Percentiles rank a stretch among this genome's conserved stretches.
Evolutionary conservation across 2,888 invertebrate species (phyloP).

Genomic region (Prosopocoilus inquinatus): DNA sequence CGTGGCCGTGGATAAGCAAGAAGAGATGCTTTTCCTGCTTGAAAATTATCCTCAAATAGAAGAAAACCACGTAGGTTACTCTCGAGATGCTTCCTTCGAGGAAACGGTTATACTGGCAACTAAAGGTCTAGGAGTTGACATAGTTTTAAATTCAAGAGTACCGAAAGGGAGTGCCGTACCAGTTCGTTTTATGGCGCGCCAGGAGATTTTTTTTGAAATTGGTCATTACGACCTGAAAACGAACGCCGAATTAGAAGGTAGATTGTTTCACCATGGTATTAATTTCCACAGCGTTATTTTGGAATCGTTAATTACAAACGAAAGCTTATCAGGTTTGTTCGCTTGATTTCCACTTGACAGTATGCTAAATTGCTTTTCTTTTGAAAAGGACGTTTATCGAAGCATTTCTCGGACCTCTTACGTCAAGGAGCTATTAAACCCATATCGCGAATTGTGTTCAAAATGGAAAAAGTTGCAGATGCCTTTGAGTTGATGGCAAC

Average conservation of each 20-base stretch:
- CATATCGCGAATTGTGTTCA: constrained; percentile 63
- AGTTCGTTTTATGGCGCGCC: constrained; percentile 57
- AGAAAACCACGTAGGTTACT: constrained; percentile 78
- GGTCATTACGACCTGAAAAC: constrained; percentile 83
- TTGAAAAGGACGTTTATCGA: neutral
- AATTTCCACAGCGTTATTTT: constrained; percentile 73
- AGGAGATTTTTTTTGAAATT: constrained; percentile 77
- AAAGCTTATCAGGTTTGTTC: neutral
- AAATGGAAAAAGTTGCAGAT: constrained; percentile 64
- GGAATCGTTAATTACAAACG: constrained; percentile 48
- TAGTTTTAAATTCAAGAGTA: constrained; percentile 86
- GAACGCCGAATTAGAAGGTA: constrained; percentile 61
- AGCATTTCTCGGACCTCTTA: neutral
- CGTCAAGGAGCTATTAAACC: constrained; percentile 65
- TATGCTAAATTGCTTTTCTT: neutral
- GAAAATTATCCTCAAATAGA: constrained; percentile 68
- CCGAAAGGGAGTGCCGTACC: constrained; percentile 82
- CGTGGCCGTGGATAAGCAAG: constrained; percentile 83
- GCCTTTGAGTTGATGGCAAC: constrained; percentile 67
- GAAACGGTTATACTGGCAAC: constrained; percentile 78
- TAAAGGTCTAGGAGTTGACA: constrained; percentile 83
- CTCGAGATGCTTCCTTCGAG: constrained; percentile 85
- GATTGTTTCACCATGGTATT: constrained; percentile 50
- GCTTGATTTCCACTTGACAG: neutral
- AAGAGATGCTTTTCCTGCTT: constrained; percentile 81